These are phyloP conservation scores for Triplophysa tibetana DNA, from an alignment of 2,113 vertebrate species.

Conservation along the genomic window DNA sequence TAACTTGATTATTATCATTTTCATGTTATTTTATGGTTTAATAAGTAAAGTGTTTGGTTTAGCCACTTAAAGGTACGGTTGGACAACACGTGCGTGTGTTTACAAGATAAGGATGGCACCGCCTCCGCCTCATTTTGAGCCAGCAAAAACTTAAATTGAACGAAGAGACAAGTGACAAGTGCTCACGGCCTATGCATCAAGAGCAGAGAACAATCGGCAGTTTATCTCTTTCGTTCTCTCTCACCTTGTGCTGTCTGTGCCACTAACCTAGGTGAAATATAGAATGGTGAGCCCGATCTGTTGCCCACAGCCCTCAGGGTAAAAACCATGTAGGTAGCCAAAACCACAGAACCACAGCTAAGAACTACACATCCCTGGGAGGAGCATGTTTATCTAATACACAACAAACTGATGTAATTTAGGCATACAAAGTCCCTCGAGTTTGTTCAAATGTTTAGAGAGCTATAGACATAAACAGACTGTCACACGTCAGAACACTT, in stretches of 20 bases:
- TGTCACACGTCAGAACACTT: not conserved
- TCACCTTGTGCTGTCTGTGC: not conserved
- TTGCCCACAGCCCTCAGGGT: constrained; percentile 47
- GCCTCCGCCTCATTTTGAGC: too few relatives aligned
- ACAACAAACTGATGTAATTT: constrained; percentile 6
- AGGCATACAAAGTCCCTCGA: not conserved
- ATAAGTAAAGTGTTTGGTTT: too few relatives aligned
- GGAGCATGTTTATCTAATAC: constrained; percentile 4
- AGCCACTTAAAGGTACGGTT: too few relatives aligned
- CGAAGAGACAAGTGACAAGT: not conserved
- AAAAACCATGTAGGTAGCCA: constrained; percentile 51
- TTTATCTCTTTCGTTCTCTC: not conserved
- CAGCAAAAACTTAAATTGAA: too few relatives aligned
- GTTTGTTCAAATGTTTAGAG: not conserved
- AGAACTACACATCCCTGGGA: constrained; percentile 27
- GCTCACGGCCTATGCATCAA: not conserved
- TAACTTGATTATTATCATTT: too few relatives aligned
- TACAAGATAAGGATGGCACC: too few relatives aligned
- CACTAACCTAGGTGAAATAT: not conserved
- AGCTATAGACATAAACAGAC: not conserved
- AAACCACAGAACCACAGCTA: constrained; percentile 55
- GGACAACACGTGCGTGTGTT: too few relatives aligned
- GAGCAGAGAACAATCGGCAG: not conserved
- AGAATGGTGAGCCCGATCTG: constrained; percentile 41
- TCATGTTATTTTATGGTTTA: too few relatives aligned